A percentile compares a stretch with the other conserved stretches of the same genome.
Evolutionary conservation across 1,140 invertebrate genomes (phyloP).

Genomic region (Pseudomyrmex flavicornis): DNA sequence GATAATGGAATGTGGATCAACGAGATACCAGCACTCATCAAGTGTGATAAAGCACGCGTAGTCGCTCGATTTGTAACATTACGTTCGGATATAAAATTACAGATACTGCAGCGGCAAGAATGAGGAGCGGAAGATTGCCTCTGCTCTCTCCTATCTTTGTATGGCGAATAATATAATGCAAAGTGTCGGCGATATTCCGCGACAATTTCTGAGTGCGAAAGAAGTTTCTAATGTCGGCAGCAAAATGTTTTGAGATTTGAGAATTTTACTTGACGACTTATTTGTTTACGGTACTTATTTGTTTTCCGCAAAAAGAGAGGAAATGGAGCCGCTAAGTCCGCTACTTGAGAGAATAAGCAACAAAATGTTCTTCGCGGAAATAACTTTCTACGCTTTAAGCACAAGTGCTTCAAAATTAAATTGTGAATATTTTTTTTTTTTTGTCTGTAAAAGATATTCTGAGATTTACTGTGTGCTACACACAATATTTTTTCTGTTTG

Average conservation of each 20-base stretch:
- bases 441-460: no score
- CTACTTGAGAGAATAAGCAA: neutral
- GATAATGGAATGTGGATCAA: constrained; percentile 20
- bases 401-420: no score
- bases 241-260: constrained; percentile 1
- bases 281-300: constrained; percentile 15
- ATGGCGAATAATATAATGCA: constrained; percentile 23
- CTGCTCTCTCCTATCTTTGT: neutral
- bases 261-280: constrained; percentile 44
- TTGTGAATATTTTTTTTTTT: no score
- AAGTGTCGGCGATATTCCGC: neutral
- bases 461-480: no score
- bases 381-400: neutral
- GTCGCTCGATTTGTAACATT: constrained; percentile 32
- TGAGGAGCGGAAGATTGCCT: no score
- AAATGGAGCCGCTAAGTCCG: neutral
- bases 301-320: neutral
- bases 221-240: neutral
- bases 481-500: no score
- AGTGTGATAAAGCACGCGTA: constrained; percentile 30
- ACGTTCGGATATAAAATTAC: constrained; percentile 30
- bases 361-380: neutral
- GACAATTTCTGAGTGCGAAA: neutral
- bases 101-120: neutral
- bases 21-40: neutral